Percentiles rank a stretch among this genome's conserved stretches.
These are phyloP conservation scores for Troilus luridus DNA, from an alignment of 2,888 invertebrate genomes.

Conservation along the genomic window DNA sequence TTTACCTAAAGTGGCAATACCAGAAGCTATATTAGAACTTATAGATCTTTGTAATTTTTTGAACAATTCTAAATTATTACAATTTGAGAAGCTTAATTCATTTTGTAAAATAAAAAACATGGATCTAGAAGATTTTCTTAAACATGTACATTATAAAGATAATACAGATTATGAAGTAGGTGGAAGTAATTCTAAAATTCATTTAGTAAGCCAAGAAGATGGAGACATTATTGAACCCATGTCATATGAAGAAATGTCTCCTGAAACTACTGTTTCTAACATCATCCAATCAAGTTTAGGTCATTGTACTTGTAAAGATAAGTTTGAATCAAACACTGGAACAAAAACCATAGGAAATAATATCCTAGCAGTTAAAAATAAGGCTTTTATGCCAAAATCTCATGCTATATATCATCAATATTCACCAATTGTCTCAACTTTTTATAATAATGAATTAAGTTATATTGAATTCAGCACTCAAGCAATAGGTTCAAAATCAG, in stretches of 20 bases:
- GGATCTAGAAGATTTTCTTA: slow-evolving; percentile 12
- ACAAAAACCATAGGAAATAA: neutral
- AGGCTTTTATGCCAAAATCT: neutral
- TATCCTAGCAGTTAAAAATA: neutral
- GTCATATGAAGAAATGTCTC: neutral
- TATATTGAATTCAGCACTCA: neutral
- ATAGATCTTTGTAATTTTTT: slow-evolving; percentile 42
- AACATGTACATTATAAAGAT: neutral
- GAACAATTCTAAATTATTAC: neutral
- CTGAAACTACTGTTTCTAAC: neutral
- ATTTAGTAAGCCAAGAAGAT: neutral
- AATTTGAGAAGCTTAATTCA: slow-evolving; percentile 29
- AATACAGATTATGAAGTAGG: neutral
- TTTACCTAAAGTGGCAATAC: neutral
- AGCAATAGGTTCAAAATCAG: neutral
- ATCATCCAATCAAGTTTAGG: neutral
- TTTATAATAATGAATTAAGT: neutral
- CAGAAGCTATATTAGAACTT: slow-evolving; percentile 22
- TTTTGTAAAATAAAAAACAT: slow-evolving; percentile 31
- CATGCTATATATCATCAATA: neutral
- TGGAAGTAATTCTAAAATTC: neutral
- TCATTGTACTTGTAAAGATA: neutral
- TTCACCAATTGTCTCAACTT: neutral
- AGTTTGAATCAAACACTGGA: neutral
- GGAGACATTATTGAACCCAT: neutral